Conservation (phyloP, 2,888 invertebrate species). For the Lasioglossum lativentre region DNA sequence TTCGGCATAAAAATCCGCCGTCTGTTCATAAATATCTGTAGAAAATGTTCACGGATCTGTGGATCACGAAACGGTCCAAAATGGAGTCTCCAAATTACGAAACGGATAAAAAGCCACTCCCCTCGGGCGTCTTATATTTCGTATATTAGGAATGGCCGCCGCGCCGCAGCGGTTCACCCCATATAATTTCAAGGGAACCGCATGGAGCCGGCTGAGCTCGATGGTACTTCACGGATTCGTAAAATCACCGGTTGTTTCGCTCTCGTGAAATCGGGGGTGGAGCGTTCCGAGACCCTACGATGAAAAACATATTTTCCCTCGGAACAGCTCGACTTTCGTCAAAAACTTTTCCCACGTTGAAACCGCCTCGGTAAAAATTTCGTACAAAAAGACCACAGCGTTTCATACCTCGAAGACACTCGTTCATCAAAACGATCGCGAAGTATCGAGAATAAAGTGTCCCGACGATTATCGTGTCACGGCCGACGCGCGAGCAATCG, state of each 20-base stretch:
- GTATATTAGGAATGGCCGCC: constrained; percentile 50
- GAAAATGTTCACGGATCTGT: not conserved
- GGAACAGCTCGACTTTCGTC: not conserved
- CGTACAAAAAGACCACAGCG: not conserved
- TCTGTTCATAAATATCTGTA: not conserved
- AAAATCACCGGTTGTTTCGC: constrained; percentile 54
- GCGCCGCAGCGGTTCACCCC: constrained; percentile 35
- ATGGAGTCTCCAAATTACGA: constrained; percentile 13
- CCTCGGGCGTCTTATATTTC: not conserved
- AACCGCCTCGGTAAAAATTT: not conserved
- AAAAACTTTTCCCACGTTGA: not conserved
- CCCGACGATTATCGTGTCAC: not conserved
- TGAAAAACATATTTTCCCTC: constrained; percentile 28
- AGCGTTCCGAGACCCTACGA: constrained; percentile 28
- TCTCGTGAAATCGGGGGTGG: constrained; percentile 54
- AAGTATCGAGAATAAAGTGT: not conserved
- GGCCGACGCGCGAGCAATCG: not conserved
- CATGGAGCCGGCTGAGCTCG: constrained; percentile 22
- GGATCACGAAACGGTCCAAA: not conserved
- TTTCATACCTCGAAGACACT: not conserved
- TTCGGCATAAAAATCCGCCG: no score
- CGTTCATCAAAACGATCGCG: not conserved
- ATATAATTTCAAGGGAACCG: constrained; percentile 57
- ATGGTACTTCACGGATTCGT: constrained; percentile 59
- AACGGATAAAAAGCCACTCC: not conserved